Conservation (phyloP, 2,888 invertebrate species). For the Pristionchus japonicus region DNA sequence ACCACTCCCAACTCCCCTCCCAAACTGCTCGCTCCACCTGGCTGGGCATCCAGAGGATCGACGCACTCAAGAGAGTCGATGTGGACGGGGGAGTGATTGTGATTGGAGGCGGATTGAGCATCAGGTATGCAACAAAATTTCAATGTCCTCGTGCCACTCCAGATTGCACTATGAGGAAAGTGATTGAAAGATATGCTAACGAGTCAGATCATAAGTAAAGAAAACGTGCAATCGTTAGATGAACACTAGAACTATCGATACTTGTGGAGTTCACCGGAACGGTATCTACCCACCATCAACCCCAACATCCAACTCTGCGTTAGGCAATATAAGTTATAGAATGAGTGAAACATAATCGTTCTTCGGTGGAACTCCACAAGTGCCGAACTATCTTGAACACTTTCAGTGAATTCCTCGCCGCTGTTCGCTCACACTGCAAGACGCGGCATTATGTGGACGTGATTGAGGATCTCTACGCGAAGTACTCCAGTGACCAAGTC, state of each 20-base stretch:
- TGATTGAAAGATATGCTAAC: neutral
- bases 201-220: neutral
- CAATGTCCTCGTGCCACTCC: no score
- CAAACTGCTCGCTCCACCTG: neutral
- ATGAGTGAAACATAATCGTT: no score
- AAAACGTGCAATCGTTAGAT: no score
- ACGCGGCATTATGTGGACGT: neutral
- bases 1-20: neutral
- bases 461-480: conserved; percentile 2
- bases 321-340: no score
- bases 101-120: conserved; percentile 86
- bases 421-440: neutral
- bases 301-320: no score
- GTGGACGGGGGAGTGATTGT: conserved; percentile 80
- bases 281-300: no score
- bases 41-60: conserved; percentile 75
- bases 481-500: conserved; percentile 47
- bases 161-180: neutral
- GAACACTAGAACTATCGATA: no score
- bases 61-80: conserved; percentile 81
- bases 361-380: no score
- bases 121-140: conserved; percentile 77
- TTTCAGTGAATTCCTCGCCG: conserved; percentile 17
- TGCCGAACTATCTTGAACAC: no score
- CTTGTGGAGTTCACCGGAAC: no score